A percentile compares a stretch with the other conserved stretches of the same genome.
Conservation (phyloP, 2,797 vertebrate genomes). For the Eulemur mongoz region DNA sequence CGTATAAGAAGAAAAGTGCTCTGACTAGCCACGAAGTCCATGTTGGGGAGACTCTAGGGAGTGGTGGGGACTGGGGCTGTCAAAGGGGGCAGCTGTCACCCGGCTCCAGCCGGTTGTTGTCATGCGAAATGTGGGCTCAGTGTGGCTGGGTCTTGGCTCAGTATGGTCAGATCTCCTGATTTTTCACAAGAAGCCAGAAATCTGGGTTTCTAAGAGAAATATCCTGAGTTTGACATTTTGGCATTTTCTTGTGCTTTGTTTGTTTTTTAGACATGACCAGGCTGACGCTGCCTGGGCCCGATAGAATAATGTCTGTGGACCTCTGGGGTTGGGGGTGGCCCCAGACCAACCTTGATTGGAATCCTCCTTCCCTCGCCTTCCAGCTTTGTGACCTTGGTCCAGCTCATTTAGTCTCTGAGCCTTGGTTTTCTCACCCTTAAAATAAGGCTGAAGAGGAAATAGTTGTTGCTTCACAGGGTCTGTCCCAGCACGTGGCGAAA, state of each 20-base stretch:
- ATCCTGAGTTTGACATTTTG: not conserved
- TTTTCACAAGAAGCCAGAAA: not conserved
- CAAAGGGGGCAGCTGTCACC: not conserved
- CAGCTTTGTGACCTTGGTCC: not conserved
- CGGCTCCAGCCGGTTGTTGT: not conserved
- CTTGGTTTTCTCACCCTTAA: not conserved
- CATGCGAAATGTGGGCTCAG: accelerated
- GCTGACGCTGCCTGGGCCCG: accelerated
- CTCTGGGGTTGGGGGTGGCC: not conserved
- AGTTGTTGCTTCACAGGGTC: accelerated
- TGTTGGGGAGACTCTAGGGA: not conserved
- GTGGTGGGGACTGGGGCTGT: not conserved
- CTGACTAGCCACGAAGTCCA: accelerated
- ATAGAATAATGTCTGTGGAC: accelerated
- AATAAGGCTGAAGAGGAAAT: not conserved
- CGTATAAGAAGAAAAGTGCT: not conserved
- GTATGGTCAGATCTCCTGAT: not conserved
- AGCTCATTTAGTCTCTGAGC: not conserved
- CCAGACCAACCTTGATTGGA: not conserved
- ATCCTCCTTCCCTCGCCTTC: not conserved
- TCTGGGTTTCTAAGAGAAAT: not conserved
- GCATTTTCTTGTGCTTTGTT: not conserved
- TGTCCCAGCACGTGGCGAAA: accelerated
- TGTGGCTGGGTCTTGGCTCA: not conserved
- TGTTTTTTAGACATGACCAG: not conserved